Base-by-base conservation (phyloP, 2,113 vertebrate genomes). In the Dinomys branickii region DNA sequence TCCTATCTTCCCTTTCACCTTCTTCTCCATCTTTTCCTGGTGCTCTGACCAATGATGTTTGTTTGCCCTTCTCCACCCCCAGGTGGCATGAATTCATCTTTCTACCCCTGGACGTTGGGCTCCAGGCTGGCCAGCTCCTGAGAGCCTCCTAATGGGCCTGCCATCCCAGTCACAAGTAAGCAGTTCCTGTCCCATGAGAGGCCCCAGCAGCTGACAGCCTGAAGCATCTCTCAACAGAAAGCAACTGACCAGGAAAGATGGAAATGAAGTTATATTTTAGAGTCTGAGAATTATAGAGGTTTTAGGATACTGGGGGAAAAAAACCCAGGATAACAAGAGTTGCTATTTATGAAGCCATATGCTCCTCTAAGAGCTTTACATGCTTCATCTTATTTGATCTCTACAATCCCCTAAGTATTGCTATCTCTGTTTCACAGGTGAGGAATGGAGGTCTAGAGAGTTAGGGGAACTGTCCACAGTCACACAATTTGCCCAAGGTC, bases 271-370 rank as follows among this genome's bases (percentile, higher is more conserved):
- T 88, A 86, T 78, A 93, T 35, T 26, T 56, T 95, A 67, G 28
- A 92, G 58, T 85, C 78, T 52, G 88, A 87, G 82, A 44, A 92
- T 90, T 80, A 5, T 41, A 95, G 95, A 85, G 30, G 56, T 63
- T 38, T 92, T 67, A 47, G 26, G 84, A n/a, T 58, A 44, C 61
- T 52, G 52, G 33, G 38, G 52, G 20, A 20, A 77, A 82, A 59
- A 17, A 3, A 17, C 5, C 52, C 35, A 61, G 77, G 67, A 93
- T 93, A 94, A 52, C 47, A 85, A 81, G 69, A 84, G 4, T 35
- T 61, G 58, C 92, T 85, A 19, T 92, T 78, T 92, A 71, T 84
- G 90, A 95, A 96, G 87, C 61, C 86, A 65, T 52, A 30, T 24
- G 14, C n/a, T 59, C 28, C 17, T 65, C 88, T 38, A 5, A 59